Percentiles rank a stretch among this genome's conserved stretches.
These are phyloP conservation scores for Lampris megalopsis DNA, from an alignment of 2,113 vertebrate species.

Conservation along the genomic window DNA sequence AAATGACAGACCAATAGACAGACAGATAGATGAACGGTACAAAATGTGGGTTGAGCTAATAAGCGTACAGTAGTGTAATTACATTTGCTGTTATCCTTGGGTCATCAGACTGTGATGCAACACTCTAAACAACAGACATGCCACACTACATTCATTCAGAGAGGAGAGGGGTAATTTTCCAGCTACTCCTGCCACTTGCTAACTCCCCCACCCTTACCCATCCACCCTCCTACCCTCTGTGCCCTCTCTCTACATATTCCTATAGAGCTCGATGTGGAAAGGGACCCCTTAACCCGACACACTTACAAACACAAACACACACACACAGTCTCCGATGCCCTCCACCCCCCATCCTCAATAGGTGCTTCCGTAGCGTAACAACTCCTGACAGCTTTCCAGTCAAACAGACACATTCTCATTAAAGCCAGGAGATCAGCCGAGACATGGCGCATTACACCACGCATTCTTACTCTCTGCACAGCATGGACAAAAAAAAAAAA, in stretches of 20 bases:
- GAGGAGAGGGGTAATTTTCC: background rate
- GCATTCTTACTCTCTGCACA: conserved; percentile 61
- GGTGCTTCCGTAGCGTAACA: conserved; percentile 53
- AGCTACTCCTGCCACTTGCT: conserved; percentile 13
- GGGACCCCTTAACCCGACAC: conserved; percentile 43
- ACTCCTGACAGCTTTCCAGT: conserved; percentile 81
- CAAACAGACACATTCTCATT: conserved; percentile 75
- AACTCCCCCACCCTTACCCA: background rate
- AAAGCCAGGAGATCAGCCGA: conserved; percentile 66
- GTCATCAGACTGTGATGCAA: background rate
- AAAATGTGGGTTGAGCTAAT: background rate
- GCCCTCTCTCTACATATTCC: background rate
- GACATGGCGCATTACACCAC: conserved; percentile 65
- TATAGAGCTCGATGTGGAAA: conserved; percentile 33
- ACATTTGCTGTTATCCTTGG: background rate
- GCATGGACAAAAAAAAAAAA: conserved; percentile 4
- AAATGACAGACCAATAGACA: background rate
- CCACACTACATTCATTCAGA: background rate
- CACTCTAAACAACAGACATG: background rate
- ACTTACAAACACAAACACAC: conserved; percentile 4
- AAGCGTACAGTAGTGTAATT: background rate
- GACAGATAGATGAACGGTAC: background rate
- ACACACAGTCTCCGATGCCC: background rate
- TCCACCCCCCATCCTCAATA: conserved; percentile 21
- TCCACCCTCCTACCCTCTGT: background rate